Evolutionary conservation across 2,888 invertebrate species (phyloP).

Genomic region (Chymomyza amoena): DNA sequence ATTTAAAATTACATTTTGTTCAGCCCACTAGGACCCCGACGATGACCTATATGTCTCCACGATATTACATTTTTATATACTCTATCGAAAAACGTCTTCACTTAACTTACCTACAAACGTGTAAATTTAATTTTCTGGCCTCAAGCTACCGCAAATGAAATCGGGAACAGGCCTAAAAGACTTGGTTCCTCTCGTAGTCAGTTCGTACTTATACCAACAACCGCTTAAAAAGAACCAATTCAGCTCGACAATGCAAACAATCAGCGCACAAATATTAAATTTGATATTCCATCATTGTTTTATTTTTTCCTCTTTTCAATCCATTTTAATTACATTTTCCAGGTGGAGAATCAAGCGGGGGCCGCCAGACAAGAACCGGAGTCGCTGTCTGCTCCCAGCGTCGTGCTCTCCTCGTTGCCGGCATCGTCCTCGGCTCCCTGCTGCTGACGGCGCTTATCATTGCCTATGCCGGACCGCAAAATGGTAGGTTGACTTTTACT

Average conservation of each 20-base stretch:
- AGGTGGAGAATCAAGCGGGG: conserved; percentile 78
- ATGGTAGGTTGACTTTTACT: conserved; percentile 81
- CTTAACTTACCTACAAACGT: too few species aligned
- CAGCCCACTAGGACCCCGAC: too few species aligned
- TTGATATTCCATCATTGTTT: conserved; percentile 18
- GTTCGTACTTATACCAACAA: background rate
- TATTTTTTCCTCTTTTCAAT: conserved; percentile 3
- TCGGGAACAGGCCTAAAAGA: too few species aligned
- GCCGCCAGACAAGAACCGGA: conserved; percentile 80
- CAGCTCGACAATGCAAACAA: conserved; percentile 19
- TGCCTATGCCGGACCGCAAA: conserved; percentile 93
- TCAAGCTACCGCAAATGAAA: too few species aligned
- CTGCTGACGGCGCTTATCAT: conserved; percentile 91
- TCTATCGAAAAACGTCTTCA: too few species aligned
- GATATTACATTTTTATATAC: too few species aligned
- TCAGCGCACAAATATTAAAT: conserved; percentile 29
- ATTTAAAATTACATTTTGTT: too few species aligned
- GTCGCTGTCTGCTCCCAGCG: conserved; percentile 93
- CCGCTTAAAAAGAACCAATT: background rate
- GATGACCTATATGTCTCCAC: too few species aligned
- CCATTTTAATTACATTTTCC: conserved; percentile 71
- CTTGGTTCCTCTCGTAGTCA: too few species aligned
- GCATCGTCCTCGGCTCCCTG: conserved; percentile 88
- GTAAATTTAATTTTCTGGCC: too few species aligned
- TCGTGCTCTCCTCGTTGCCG: conserved; percentile 89